phyloP scores from a whole-genome alignment of 1,140 invertebrate species.

The Meloidogyne floridensis region DNA sequence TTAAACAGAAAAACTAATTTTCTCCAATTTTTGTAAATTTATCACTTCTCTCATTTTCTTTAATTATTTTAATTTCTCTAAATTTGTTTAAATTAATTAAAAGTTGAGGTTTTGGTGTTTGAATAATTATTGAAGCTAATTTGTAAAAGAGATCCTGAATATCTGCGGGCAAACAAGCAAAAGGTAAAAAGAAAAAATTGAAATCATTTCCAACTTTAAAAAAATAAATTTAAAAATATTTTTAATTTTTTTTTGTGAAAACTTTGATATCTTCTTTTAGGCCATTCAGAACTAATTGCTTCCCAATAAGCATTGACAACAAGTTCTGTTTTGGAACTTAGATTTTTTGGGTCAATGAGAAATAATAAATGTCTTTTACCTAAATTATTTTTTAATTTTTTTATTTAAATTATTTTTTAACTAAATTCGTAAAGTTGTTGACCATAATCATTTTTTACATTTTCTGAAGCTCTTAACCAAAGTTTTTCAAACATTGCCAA shows the following conservation, averaged over 20 bases:
- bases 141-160: constrained; percentile 23
- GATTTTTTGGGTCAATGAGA: constrained; percentile 15
- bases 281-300: constrained; percentile 22
- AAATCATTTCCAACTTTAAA: constrained; percentile 19
- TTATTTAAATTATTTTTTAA: background rate
- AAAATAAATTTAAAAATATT: background rate
- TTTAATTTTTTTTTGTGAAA: background rate
- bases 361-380: constrained; percentile 12
- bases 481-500: constrained; percentile 23
- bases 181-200: constrained; percentile 6
- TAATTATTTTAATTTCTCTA: background rate
- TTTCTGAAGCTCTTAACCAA: constrained; percentile 19
- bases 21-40: background rate
- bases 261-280: constrained; percentile 25
- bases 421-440: constrained; percentile 21
- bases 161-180: constrained; percentile 13
- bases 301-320: constrained; percentile 29
- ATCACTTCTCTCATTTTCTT: background rate
- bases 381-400: background rate
- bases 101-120: constrained; percentile 3
- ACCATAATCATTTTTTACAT: constrained; percentile 16
- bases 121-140: background rate
- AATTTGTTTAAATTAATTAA: constrained; percentile 19
- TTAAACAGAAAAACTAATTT: background rate
- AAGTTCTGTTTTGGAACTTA: constrained; percentile 20